phyloP scores from a whole-genome alignment of 2,888 invertebrate species.

The Lymantria monacha region DNA sequence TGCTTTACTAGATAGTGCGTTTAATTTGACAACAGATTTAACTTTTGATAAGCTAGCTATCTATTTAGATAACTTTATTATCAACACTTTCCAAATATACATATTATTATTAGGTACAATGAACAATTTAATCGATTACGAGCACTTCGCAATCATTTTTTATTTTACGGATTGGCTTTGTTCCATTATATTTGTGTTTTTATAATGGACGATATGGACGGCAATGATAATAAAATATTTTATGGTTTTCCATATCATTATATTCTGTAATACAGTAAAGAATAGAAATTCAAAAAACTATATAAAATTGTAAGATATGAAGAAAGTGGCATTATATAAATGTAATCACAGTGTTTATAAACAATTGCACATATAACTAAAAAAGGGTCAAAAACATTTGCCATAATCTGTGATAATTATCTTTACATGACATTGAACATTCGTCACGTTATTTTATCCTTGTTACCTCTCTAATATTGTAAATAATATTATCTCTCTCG shows the following conservation, averaged over 20 bases:
- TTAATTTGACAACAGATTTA: not conserved
- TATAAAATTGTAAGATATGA: too few species aligned
- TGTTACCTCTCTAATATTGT: too few species aligned
- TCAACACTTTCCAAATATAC: not conserved
- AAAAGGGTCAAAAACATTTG: too few species aligned
- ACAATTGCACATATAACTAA: too few species aligned
- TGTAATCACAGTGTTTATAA: too few species aligned
- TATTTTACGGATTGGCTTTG: slow-evolving; percentile 31
- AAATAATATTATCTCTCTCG: slow-evolving; percentile 5
- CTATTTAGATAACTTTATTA: not conserved
- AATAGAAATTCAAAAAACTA: too few species aligned
- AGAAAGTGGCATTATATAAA: too few species aligned
- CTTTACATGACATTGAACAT: too few species aligned
- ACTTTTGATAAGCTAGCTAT: not conserved
- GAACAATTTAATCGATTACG: not conserved
- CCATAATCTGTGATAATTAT: too few species aligned
- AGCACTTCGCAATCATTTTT: slow-evolving; percentile 15
- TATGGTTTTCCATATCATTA: slow-evolving; percentile 23
- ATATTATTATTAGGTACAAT: not conserved
- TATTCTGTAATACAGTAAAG: slow-evolving; percentile 13
- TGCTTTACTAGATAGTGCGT: not conserved
- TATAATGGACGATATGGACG: slow-evolving; percentile 21
- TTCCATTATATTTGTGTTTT: slow-evolving; percentile 34
- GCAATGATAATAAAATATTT: slow-evolving; percentile 41
- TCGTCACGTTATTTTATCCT: too few species aligned